Evolutionary conservation across 2,888 invertebrate species (phyloP), one percentile per base, ranked within the genome.

Genomic region (Cataglyphis albicans): DNA sequence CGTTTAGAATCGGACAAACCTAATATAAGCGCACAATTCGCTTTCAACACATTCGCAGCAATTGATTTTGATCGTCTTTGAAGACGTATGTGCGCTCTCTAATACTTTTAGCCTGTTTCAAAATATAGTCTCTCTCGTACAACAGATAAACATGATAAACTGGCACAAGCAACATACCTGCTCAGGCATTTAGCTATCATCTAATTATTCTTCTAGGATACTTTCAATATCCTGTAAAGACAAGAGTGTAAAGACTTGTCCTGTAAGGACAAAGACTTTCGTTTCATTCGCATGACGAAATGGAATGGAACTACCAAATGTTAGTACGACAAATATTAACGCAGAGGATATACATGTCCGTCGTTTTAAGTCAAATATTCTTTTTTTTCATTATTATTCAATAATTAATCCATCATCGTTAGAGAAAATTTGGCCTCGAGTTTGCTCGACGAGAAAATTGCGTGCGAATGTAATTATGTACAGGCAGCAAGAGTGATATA

Each of bases 261-360:
- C 21, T 21, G 21, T 59, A 38, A n/a, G 29, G 29, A 65, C 15
- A 4, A 65, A 75, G 52, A 41, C 18, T 48, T 7, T 29, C 38
- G 10, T 48, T 48, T 35, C 12, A 63, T 4, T 41, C n/a, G 29
- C 59, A 18, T 63, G 32, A 21, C 44, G 38, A 48, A 35, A 52
- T 65, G 76, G 65, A 76, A 65, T 65, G 38, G 48, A 52, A 65
- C n/a, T 65, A 55, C 41, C 65, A 65, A 38, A 76, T 65, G 9
- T 65, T 38, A 25, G 12, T 25, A 35, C 64, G 25, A 21, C 44
- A 44, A 74, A 44, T 74, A 74, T 74, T 44, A 61, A 63, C 48
- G 41, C 12, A 48, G 21, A 25, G 18, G 35, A 64, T 35, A 7
- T 32, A 32, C 6, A 32, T 35, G 25, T 25, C 52, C 63, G 18